Evolutionary conservation across 2,113 vertebrate species (phyloP), one percentile per base, ranked within the genome.

Genomic region (Pongo abelii): DNA sequence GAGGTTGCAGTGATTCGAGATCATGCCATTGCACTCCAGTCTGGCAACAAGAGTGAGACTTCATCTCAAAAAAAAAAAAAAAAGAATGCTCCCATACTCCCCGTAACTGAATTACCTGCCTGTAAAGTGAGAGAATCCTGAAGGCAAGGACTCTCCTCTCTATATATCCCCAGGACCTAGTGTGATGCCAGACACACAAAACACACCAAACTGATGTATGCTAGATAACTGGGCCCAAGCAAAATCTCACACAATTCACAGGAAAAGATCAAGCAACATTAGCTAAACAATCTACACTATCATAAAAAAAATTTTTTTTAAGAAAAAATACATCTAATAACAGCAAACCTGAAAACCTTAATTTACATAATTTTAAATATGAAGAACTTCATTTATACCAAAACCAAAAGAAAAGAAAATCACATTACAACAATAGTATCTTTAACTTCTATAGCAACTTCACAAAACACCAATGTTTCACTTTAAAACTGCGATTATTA

Each of bases 331-430:
- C 0, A 30, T 32, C 92, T 85, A 57, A 75, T 25, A 80, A 81
- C 7, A 77, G 48, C 14, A 88, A 91, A 55, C 17, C 27, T 35
- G 23, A 9, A 84, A 72, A 23, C 7, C 12, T 72, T 61, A 78
- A 69, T 72, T 75, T 78, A 74, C 1, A 69, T 23, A 55, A 88
- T 25, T 70, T 77, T 80, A 93, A 84, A 85, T 46, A 80, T 6
- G 23, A 94, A 75, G 32, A 46, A 80, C n/a, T 74, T 55, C 16
- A 17, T 92, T 83, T 93, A 89, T 9, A 57, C 23, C 23, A 91
- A 97, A 92, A 89, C 17, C 48, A 46, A 94, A 46, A 5, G 48
- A 91, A 89, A 94, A 88, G 35, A 86, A 91, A 88, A 83, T 64
- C 61, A 64, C 12, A 96, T 46, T 27, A 77, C n/a, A 16, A 48